Evolutionary conservation across 2,797 vertebrate genomes (phyloP).

Genomic region (Epinephelus awoara): DNA sequence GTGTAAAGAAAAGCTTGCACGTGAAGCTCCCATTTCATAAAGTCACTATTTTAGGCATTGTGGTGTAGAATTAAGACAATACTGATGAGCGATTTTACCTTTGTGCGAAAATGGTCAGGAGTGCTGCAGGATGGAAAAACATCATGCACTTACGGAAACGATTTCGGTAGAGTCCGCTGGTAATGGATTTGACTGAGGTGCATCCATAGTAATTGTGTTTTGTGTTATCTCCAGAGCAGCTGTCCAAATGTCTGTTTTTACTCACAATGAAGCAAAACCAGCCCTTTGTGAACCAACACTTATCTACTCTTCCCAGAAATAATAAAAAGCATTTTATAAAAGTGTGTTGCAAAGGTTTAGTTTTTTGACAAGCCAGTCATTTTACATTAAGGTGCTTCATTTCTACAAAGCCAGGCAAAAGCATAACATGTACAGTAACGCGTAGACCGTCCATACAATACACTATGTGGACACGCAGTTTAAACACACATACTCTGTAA

Average conservation of each 20-base stretch:
- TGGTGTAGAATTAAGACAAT: constrained; percentile 65
- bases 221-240: constrained; percentile 82
- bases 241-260: constrained; percentile 83
- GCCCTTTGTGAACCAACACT: constrained; percentile 82
- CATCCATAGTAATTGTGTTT: constrained; percentile 81
- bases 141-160: constrained; percentile 60
- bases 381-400: constrained; percentile 88
- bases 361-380: constrained; percentile 81
- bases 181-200: constrained; percentile 80
- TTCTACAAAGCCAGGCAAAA: constrained; percentile 78
- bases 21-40: constrained; percentile 69
- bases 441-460: constrained; percentile 57
- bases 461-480: constrained; percentile 56
- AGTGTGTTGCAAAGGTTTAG: constrained; percentile 76
- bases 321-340: constrained; percentile 83
- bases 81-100: constrained; percentile 59
- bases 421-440: constrained; percentile 81
- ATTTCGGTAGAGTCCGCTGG: constrained; percentile 60
- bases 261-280: constrained; percentile 83
- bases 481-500: constrained; percentile 77
- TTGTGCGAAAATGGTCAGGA: constrained; percentile 57
- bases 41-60: constrained; percentile 66
- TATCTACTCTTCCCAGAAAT: constrained; percentile 83
- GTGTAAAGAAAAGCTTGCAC: constrained; percentile 69
- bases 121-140: constrained; percentile 59